Conservation (phyloP, 2,113 vertebrate genomes). For the Rhagologus leucostigma region DNA sequence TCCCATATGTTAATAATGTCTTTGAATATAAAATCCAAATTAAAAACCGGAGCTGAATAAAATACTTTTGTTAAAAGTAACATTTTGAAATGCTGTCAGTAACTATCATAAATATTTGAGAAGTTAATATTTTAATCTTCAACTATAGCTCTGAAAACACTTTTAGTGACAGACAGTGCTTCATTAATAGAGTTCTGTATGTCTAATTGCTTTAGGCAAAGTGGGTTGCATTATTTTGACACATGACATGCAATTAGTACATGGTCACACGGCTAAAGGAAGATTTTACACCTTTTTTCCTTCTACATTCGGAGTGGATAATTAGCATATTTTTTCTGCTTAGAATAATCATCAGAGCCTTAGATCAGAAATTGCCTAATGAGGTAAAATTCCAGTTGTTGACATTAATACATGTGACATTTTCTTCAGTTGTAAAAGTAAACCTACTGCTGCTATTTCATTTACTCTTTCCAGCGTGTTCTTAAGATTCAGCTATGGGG, state of each 20-base stretch:
- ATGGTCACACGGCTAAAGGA: slow-evolving; percentile 89
- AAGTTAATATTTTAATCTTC: slow-evolving; percentile 85
- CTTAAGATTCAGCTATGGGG: slow-evolving; percentile 11
- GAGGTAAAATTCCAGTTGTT: slow-evolving; percentile 87
- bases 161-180: slow-evolving; percentile 81
- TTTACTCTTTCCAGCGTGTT: slow-evolving; percentile 58
- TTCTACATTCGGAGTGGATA: slow-evolving; percentile 82
- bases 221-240: slow-evolving; percentile 84
- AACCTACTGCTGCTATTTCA: slow-evolving; percentile 70
- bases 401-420: slow-evolving; percentile 84
- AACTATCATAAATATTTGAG: slow-evolving; percentile 84
- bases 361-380: slow-evolving; percentile 89
- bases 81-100: slow-evolving; percentile 84
- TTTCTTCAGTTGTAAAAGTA: slow-evolving; percentile 79
- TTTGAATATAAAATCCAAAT: slow-evolving; percentile 81
- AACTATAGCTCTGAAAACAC: slow-evolving; percentile 78
- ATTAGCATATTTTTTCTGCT: slow-evolving; percentile 87
- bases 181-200: slow-evolving; percentile 84
- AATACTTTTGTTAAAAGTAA: slow-evolving; percentile 81
- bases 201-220: slow-evolving; percentile 84
- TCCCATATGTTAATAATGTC: slow-evolving; percentile 74
- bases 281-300: slow-evolving; percentile 87
- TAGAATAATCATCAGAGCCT: slow-evolving; percentile 88
- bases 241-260: slow-evolving; percentile 89
- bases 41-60: slow-evolving; percentile 76